phyloP scores from a whole-genome alignment of 2,888 invertebrate species.

The Eledona agricola region DNA sequence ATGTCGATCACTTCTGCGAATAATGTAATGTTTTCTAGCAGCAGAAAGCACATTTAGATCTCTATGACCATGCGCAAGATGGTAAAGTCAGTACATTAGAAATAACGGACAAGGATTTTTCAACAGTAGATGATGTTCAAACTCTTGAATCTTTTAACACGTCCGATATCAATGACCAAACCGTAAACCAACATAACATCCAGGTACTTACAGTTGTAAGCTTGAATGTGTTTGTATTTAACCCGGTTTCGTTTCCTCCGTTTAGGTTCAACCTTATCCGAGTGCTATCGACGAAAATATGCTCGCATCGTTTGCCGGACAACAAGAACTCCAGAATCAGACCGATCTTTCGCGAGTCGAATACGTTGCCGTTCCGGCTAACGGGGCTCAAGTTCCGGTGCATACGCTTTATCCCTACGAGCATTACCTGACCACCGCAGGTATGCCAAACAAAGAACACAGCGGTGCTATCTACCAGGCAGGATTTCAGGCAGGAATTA shows the following conservation, averaged over 20 bases:
- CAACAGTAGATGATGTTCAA: slow-evolving; percentile 60
- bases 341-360: slow-evolving; percentile 62
- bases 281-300: slow-evolving; percentile 60
- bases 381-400: slow-evolving; percentile 55
- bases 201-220: slow-evolving; percentile 46
- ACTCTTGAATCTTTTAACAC: slow-evolving; percentile 65
- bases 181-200: slow-evolving; percentile 57
- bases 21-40: slow-evolving; percentile 38
- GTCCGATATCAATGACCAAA: slow-evolving; percentile 63
- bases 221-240: too few relatives aligned
- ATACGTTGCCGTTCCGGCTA: slow-evolving; percentile 62
- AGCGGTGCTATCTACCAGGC: slow-evolving; percentile 58
- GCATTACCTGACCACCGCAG: slow-evolving; percentile 62
- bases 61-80: slow-evolving; percentile 55
- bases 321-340: slow-evolving; percentile 56
- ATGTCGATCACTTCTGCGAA: too few relatives aligned
- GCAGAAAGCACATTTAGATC: slow-evolving; percentile 57
- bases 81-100: slow-evolving; percentile 51
- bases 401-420: slow-evolving; percentile 60
- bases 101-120: slow-evolving; percentile 55
- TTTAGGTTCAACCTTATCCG: slow-evolving; percentile 57
- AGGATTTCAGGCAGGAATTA: slow-evolving; percentile 62
- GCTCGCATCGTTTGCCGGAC: slow-evolving; percentile 58
- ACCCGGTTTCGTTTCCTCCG: slow-evolving; percentile 10
- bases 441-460: slow-evolving; percentile 54